phyloP scores from a whole-genome alignment of 2,797 vertebrate species.

The Podarcis siculus region DNA sequence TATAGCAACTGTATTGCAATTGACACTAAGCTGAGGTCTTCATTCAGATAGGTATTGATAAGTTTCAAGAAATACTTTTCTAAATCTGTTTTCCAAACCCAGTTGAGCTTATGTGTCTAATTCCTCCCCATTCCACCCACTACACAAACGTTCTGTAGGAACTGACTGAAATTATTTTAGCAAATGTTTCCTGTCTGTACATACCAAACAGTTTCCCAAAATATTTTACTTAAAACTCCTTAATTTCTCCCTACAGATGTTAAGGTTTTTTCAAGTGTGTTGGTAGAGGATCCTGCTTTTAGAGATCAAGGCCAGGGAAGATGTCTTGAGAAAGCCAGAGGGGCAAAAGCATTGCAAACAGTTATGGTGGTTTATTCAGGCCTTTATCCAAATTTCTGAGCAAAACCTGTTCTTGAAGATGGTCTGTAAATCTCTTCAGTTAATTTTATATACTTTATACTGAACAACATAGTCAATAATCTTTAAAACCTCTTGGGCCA shows the following conservation, averaged over 20 bases:
- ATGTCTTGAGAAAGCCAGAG: background rate
- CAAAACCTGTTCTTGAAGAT: background rate
- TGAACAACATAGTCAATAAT: background rate
- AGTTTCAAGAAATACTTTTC: background rate
- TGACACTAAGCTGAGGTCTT: background rate
- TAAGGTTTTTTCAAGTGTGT: background rate
- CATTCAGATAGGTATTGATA: background rate
- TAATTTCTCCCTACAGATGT: slow-evolving; percentile 5
- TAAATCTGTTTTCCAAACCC: background rate
- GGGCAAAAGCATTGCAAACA: background rate
- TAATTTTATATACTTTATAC: background rate
- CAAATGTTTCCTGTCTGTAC: slow-evolving; percentile 5
- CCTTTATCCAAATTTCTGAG: background rate
- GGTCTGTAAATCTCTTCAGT: background rate
- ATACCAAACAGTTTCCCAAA: background rate
- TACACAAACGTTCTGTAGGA: background rate
- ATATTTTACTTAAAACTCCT: slow-evolving; percentile 13
- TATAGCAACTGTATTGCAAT: background rate
- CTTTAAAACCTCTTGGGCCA: too few relatives aligned
- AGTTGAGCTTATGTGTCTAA: background rate
- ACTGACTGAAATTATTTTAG: slow-evolving; percentile 4
- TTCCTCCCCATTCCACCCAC: background rate
- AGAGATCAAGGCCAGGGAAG: background rate
- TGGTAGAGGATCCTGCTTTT: background rate
- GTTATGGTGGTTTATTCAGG: background rate